Conservation (phyloP, 2,888 invertebrate species). For the Plagodis dolabraria region DNA sequence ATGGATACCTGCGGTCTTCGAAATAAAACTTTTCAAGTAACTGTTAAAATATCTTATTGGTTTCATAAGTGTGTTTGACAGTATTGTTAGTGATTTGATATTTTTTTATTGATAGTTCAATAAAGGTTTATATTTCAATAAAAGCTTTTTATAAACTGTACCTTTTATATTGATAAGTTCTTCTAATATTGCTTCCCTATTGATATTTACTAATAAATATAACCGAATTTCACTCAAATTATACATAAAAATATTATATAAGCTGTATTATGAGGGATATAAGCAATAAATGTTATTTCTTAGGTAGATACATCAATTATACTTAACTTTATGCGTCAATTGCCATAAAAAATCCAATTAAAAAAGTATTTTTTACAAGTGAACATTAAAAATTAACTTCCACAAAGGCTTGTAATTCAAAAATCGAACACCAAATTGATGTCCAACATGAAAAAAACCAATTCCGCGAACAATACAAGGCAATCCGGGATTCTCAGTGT, state of each 20-base stretch:
- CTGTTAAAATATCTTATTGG: slow-evolving; percentile 15
- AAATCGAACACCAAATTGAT: slow-evolving; percentile 50
- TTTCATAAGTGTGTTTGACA: slow-evolving; percentile 15
- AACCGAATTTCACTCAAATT: too few relatives aligned
- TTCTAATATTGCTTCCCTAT: too few relatives aligned
- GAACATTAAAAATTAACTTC: slow-evolving; percentile 16
- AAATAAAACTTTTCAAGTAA: too few relatives aligned
- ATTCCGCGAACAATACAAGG: slow-evolving; percentile 59
- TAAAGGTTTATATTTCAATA: slow-evolving; percentile 1
- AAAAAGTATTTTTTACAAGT: not conserved
- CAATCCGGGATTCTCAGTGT: slow-evolving; percentile 32
- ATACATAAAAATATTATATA: too few relatives aligned
- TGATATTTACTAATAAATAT: too few relatives aligned
- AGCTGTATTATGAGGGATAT: too few relatives aligned
- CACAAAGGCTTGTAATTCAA: slow-evolving; percentile 36
- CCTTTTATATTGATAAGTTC: too few relatives aligned
- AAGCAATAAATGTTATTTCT: too few relatives aligned
- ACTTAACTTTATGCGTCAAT: too few relatives aligned
- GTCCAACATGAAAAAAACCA: slow-evolving; percentile 61
- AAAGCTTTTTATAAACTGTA: not conserved
- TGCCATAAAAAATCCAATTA: not conserved
- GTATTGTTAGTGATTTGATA: slow-evolving; percentile 12
- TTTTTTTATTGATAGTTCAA: not conserved
- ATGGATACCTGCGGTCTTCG: too few relatives aligned
- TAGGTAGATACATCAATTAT: too few relatives aligned